A percentile compares a stretch with the other conserved stretches of the same genome.
Conservation (phyloP, 1,140 invertebrate genomes). For the Saccostrea echinata region DNA sequence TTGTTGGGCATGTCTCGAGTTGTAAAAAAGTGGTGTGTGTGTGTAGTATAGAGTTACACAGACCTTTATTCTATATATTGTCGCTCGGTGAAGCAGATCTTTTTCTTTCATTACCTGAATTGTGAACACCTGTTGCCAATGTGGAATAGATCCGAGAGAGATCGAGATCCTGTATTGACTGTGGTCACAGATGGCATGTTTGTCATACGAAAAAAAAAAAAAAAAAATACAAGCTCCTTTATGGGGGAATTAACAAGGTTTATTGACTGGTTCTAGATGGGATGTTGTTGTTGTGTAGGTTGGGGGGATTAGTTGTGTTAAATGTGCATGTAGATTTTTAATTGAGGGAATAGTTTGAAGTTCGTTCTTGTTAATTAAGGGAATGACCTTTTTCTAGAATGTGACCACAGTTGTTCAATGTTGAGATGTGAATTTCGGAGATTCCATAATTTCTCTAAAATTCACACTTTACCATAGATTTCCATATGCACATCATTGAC, state of each 20-base stretch:
- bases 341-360: no score
- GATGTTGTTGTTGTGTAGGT: background rate
- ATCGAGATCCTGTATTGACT: background rate
- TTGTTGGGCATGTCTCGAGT: background rate
- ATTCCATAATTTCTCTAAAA: no score
- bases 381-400: no score
- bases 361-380: no score
- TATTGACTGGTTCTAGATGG: background rate
- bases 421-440: no score
- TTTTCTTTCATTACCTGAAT: background rate
- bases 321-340: no score
- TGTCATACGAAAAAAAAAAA: background rate
- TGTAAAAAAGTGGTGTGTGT: background rate
- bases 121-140: background rate
- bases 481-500: no score
- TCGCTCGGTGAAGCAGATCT: background rate
- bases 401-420: no score
- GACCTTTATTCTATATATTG: background rate
- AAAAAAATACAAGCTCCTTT: background rate
- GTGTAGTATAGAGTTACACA: background rate
- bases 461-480: no score
- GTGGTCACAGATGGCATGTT: constrained; percentile 8
- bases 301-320: background rate
- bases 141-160: background rate
- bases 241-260: background rate